These are phyloP conservation scores for Tragulus kanchil DNA, from an alignment of 2,113 vertebrate species.

Conservation along the genomic window DNA sequence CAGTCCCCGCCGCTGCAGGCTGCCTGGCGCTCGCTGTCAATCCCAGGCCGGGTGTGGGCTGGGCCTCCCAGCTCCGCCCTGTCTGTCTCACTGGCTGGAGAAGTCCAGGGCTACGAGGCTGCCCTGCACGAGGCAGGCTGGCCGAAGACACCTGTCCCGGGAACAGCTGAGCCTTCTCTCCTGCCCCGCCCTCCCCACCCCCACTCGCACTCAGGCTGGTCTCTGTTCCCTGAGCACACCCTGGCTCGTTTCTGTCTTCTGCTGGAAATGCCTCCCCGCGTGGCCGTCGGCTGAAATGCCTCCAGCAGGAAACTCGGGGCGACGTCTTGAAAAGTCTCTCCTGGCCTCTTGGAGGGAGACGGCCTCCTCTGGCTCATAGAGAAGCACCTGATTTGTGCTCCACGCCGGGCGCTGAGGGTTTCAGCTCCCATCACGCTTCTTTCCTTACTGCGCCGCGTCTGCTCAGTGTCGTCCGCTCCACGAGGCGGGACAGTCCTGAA, in stretches of 20 bases:
- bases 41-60: neutral
- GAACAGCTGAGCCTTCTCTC: neutral
- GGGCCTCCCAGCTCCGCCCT: neutral
- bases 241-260: neutral
- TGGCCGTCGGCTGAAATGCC: neutral
- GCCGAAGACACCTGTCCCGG: accelerated
- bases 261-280: neutral
- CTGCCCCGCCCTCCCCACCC: accelerated
- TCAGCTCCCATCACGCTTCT: neutral
- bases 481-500: neutral
- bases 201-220: accelerated
- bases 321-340: neutral
- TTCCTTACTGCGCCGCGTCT: accelerated
- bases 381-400: neutral
- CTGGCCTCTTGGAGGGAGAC: neutral
- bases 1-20: neutral
- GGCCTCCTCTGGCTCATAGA: no score
- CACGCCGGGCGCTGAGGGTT: accelerated
- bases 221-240: neutral
- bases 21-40: neutral
- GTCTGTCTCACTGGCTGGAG: neutral
- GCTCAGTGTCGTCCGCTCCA: neutral
- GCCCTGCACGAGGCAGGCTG: accelerated
- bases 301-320: neutral
- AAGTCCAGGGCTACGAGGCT: neutral